Percentiles rank a stretch among this genome's conserved stretches.
Conservation (phyloP, 2,888 invertebrate species). For the Drosophila ustulata region DNA sequence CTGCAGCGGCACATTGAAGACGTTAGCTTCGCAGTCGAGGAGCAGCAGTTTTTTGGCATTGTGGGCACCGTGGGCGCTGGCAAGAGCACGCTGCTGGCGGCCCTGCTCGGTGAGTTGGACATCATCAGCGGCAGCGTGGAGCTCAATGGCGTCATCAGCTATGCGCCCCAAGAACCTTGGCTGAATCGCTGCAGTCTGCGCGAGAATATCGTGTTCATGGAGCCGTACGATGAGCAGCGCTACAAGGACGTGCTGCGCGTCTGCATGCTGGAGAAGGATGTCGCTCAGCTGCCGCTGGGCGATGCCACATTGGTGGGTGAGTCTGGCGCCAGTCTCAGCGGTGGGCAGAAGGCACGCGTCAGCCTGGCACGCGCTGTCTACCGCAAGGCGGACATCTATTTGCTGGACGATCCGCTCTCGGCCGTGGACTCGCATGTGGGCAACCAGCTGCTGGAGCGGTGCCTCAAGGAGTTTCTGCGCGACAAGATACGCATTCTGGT, state of each 20-base stretch:
- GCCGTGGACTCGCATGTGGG: slow-evolving; percentile 92
- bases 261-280: slow-evolving; percentile 88
- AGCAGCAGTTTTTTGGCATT: slow-evolving; percentile 85
- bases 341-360: slow-evolving; percentile 91
- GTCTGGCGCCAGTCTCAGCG: slow-evolving; percentile 89
- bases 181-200: slow-evolving; percentile 91
- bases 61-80: slow-evolving; percentile 92
- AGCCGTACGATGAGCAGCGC: slow-evolving; percentile 87
- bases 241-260: slow-evolving; percentile 86
- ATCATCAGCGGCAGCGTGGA: slow-evolving; percentile 87
- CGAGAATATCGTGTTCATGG: slow-evolving; percentile 97
- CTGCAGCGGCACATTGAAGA: slow-evolving; percentile 74
- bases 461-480: slow-evolving; percentile 87
- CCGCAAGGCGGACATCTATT: slow-evolving; percentile 90
- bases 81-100: slow-evolving; percentile 90
- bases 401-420: slow-evolving; percentile 91
- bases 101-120: slow-evolving; percentile 90
- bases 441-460: slow-evolving; percentile 90
- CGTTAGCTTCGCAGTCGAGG: slow-evolving; percentile 85
- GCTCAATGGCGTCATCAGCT: slow-evolving; percentile 89
- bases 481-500: slow-evolving; percentile 90
- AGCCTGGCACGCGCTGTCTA: slow-evolving; percentile 91
- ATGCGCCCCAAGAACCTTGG: slow-evolving; percentile 94
- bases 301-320: slow-evolving; percentile 87
- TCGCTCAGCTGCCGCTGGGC: slow-evolving; percentile 87